phyloP scores from a whole-genome alignment of 2,797 vertebrate genomes.

The Gymnoscopelus microlampas region DNA sequence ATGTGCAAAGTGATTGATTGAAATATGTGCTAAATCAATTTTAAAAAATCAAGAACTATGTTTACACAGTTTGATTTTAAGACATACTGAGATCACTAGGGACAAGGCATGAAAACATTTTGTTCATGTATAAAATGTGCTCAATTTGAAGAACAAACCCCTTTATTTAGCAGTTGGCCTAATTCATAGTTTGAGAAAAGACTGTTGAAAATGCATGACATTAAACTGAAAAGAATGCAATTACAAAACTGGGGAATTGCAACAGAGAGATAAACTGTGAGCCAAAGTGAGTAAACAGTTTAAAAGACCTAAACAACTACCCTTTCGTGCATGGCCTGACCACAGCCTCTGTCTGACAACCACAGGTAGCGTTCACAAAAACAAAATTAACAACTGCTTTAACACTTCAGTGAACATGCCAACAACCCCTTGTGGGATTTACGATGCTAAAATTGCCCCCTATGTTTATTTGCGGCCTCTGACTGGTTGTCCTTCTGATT shows the following conservation, averaged over 20 bases:
- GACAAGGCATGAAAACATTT: not conserved
- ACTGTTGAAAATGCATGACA: constrained; percentile 18
- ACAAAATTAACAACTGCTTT: constrained; percentile 72
- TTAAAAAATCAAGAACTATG: constrained; percentile 42
- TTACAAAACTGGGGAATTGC: constrained; percentile 43
- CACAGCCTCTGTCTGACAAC: constrained; percentile 62
- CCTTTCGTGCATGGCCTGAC: constrained; percentile 64
- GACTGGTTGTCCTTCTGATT: constrained; percentile 71
- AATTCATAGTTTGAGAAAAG: constrained; percentile 44
- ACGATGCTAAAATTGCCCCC: constrained; percentile 69
- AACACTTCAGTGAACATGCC: constrained; percentile 75
- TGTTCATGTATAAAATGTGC: not conserved
- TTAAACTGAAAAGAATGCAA: constrained; percentile 30
- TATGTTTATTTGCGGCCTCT: constrained; percentile 71
- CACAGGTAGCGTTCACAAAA: constrained; percentile 73
- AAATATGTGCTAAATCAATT: constrained; percentile 60
- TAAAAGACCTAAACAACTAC: constrained; percentile 49
- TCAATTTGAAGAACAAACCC: not conserved
- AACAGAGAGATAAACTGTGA: constrained; percentile 47
- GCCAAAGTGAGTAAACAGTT: constrained; percentile 62
- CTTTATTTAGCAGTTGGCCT: constrained; percentile 10
- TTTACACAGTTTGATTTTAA: constrained; percentile 55
- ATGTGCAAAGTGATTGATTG: constrained; percentile 67
- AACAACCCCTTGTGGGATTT: constrained; percentile 69
- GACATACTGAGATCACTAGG: constrained; percentile 23